These are phyloP conservation scores for Smutsia temminckii DNA, from an alignment of 2,797 vertebrate species.

Conservation along the genomic window DNA sequence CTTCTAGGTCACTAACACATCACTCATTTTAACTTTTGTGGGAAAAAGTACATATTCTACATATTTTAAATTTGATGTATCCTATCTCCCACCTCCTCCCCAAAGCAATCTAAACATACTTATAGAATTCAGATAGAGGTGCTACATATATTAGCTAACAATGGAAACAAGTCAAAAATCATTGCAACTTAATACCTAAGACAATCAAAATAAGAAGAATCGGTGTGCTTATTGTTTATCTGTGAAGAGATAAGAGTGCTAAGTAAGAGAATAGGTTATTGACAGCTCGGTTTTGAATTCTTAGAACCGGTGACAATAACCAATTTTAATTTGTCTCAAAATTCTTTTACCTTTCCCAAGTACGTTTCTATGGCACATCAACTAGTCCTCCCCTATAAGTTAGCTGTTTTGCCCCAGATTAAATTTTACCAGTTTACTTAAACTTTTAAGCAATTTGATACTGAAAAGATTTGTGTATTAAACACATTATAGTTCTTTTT, in stretches of 20 bases:
- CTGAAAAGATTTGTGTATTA: neutral
- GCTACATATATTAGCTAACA: conserved; percentile 55
- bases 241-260: conserved; percentile 61
- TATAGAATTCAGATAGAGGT: conserved; percentile 38
- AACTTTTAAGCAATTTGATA: conserved; percentile 17
- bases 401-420: neutral
- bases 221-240: conserved; percentile 65
- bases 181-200: conserved; percentile 69
- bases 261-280: conserved; percentile 57
- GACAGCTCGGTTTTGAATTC: conserved; percentile 47
- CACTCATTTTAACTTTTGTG: neutral
- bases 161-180: conserved; percentile 63
- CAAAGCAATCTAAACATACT: conserved; percentile 59
- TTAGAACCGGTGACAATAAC: conserved; percentile 66
- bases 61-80: conserved; percentile 4
- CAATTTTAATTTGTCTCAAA: conserved; percentile 44
- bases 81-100: conserved; percentile 20
- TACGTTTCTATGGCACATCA: neutral
- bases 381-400: conserved; percentile 29
- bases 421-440: neutral
- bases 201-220: conserved; percentile 69
- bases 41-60: neutral
- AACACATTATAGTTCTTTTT: neutral
- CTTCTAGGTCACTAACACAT: neutral
- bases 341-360: conserved; percentile 40